These are phyloP conservation scores for Aphelinus certus DNA, from an alignment of 1,140 invertebrate genomes.

Conservation along the genomic window DNA sequence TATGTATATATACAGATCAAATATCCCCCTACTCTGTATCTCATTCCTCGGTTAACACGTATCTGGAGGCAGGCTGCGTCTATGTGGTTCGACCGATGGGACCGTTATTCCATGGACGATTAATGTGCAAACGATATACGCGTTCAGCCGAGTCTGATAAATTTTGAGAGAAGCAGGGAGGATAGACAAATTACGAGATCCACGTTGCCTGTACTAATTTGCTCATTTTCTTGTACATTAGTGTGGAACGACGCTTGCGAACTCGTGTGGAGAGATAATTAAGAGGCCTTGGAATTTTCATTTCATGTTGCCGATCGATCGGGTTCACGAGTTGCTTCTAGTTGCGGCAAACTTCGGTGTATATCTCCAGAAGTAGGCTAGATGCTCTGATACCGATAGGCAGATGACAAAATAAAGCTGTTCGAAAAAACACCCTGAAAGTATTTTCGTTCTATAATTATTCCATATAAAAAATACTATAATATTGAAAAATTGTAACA, in stretches of 20 bases:
- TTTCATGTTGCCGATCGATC: background rate
- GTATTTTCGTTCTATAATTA: no score
- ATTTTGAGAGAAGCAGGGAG: background rate
- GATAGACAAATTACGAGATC: slow-evolving; percentile 11
- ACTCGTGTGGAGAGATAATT: background rate
- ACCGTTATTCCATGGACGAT: slow-evolving; percentile 24
- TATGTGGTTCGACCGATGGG: background rate
- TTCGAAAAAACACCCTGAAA: no score
- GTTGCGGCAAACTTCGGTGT: no score
- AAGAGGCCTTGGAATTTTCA: background rate
- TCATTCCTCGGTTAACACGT: no score
- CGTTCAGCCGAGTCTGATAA: slow-evolving; percentile 18
- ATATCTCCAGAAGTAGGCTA: no score
- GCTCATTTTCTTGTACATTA: slow-evolving; percentile 29
- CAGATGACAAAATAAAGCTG: no score
- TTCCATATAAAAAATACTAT: no score
- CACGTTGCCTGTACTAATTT: slow-evolving; percentile 25
- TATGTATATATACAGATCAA: background rate
- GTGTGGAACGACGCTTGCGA: background rate
- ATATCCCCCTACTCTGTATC: no score
- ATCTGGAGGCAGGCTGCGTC: no score
- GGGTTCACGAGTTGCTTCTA: no score
- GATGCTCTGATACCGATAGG: no score
- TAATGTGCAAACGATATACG: slow-evolving; percentile 21
- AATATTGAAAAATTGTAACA: no score